Conservation (phyloP, 2,888 invertebrate genomes). For the Trachelus iudaicus region DNA sequence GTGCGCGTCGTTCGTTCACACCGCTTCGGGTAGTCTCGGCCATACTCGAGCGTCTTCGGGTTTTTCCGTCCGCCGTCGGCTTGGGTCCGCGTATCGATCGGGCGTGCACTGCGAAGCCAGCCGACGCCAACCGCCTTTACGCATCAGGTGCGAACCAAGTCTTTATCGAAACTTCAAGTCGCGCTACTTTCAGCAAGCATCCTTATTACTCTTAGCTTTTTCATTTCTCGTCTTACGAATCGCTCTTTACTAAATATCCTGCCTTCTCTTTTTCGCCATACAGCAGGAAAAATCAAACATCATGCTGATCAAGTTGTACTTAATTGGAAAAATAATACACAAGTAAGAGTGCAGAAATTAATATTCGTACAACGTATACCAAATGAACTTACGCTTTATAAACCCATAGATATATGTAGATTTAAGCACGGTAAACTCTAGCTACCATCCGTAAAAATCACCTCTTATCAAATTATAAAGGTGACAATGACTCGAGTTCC, state of each 20-base stretch:
- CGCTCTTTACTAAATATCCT: neutral
- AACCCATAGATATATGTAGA: neutral
- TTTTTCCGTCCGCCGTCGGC: conserved; percentile 20
- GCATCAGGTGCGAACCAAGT: conserved; percentile 9
- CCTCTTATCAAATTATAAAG: neutral
- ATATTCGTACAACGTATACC: neutral
- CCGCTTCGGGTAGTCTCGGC: conserved; percentile 5
- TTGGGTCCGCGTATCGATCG: conserved; percentile 38
- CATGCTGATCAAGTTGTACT: neutral
- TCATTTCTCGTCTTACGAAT: neutral
- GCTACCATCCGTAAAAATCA: neutral
- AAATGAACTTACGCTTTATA: neutral
- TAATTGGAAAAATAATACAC: neutral
- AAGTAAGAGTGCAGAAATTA: neutral
- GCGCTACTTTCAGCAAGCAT: neutral
- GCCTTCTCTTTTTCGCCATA: neutral
- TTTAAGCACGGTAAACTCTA: neutral
- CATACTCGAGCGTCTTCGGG: conserved; percentile 22
- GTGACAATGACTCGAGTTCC: neutral
- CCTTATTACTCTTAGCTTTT: neutral
- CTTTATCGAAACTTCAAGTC: neutral
- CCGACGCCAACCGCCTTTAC: conserved; percentile 18
- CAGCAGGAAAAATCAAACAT: neutral
- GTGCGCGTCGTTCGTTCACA: conserved; percentile 38
- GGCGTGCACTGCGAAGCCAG: conserved; percentile 4